Evolutionary conservation across 2,113 vertebrate species (phyloP).

Genomic region (Aix galericulata): DNA sequence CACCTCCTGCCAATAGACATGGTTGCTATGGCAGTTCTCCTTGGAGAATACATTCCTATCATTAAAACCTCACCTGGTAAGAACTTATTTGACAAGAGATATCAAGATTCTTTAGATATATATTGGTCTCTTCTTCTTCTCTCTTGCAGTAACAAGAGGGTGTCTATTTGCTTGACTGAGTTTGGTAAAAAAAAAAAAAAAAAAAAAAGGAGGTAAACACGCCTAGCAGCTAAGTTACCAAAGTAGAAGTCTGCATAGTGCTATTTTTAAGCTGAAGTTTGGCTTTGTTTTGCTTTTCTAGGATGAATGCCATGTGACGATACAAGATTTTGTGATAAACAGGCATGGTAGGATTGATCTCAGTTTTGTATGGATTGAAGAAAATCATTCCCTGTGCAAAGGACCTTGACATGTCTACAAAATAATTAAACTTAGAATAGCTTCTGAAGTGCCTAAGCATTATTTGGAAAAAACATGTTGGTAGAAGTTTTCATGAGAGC

Average conservation of each 20-base stretch:
- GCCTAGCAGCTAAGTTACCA: background rate
- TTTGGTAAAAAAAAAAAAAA: background rate
- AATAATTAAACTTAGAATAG: conserved; percentile 18
- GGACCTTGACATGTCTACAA: background rate
- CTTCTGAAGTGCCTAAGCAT: conserved; percentile 17
- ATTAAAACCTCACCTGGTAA: background rate
- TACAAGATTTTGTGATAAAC: background rate
- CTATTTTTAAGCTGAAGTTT: conserved; percentile 7
- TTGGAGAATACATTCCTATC: background rate
- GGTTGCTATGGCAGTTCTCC: background rate
- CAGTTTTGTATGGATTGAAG: background rate
- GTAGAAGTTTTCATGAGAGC: background rate
- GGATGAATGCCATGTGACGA: background rate
- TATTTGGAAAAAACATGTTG: background rate
- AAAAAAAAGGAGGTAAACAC: background rate
- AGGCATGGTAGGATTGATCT: background rate
- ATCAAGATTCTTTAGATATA: background rate
- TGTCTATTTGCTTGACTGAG: background rate
- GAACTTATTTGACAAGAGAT: background rate
- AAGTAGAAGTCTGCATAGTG: background rate
- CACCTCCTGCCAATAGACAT: background rate
- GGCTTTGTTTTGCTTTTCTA: background rate
- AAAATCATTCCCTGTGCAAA: background rate
- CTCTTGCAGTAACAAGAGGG: background rate
- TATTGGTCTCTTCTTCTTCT: background rate